phyloP scores from a whole-genome alignment of 2,888 invertebrate species.

The Melangyna quadrimaculata region DNA sequence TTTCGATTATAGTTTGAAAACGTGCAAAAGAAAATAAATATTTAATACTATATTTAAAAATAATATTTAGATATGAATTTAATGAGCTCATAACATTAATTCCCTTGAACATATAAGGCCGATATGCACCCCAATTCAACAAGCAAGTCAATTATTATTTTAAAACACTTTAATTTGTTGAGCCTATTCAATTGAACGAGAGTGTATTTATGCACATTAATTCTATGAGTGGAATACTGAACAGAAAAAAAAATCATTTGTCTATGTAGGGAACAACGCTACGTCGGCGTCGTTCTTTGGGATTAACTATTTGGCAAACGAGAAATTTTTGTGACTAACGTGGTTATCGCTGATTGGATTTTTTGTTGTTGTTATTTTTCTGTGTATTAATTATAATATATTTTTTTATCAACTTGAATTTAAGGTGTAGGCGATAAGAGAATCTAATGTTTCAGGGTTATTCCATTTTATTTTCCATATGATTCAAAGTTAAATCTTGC shows the following conservation, averaged over 20 bases:
- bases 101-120: too few relatives aligned
- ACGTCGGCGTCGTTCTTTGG: background rate
- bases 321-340: background rate
- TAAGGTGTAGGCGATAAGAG: conserved; percentile 13
- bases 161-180: background rate
- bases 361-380: background rate
- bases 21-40: too few relatives aligned
- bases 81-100: too few relatives aligned
- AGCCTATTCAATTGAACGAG: background rate
- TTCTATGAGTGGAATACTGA: background rate
- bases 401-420: background rate
- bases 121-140: too few relatives aligned
- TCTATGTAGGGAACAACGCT: background rate
- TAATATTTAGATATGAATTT: too few relatives aligned
- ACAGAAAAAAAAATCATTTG: background rate
- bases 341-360: conserved; percentile 9
- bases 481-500: background rate
- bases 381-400: background rate
- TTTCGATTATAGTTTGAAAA: too few relatives aligned
- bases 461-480: background rate
- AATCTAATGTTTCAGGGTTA: background rate
- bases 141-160: too few relatives aligned
- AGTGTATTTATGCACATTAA: background rate
- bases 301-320: background rate
- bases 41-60: too few relatives aligned